These are phyloP conservation scores for Sclerodermus sp. DNA, from an alignment of 2,888 invertebrate species.

Conservation along the genomic window DNA sequence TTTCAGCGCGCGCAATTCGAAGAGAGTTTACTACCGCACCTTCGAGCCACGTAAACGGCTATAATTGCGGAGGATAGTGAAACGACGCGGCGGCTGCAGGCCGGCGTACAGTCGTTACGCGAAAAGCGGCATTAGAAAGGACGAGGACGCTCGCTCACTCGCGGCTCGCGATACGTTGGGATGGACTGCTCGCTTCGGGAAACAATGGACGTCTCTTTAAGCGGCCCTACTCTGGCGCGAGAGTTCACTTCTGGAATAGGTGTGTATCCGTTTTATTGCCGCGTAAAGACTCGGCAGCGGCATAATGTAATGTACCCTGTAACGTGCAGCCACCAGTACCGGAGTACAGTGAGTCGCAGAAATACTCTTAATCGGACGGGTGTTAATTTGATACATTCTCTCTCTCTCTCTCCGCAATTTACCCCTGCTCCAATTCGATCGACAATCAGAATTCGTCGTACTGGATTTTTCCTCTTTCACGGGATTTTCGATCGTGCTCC, in stretches of 20 bases:
- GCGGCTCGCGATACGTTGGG: slow-evolving; percentile 1
- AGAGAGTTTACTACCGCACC: slow-evolving; percentile 36
- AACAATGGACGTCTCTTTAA: slow-evolving; percentile 32
- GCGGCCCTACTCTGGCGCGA: slow-evolving; percentile 9
- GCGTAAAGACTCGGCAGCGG: slow-evolving; percentile 41
- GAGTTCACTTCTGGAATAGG: slow-evolving; percentile 32
- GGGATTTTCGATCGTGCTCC: too few species aligned
- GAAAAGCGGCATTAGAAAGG: slow-evolving; percentile 31
- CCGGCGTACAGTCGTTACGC: slow-evolving; percentile 33
- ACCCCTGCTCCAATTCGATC: too few species aligned
- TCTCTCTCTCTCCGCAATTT: too few species aligned
- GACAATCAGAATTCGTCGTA: too few species aligned
- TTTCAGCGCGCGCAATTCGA: slow-evolving; percentile 31
- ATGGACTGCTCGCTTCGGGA: slow-evolving; percentile 19
- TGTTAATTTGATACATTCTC: too few species aligned
- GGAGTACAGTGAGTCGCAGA: too few species aligned
- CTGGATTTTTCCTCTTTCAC: too few species aligned
- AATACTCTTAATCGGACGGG: too few species aligned
- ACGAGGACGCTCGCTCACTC: slow-evolving; percentile 6
- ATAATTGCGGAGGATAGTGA: slow-evolving; percentile 45
- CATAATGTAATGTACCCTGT: too few species aligned
- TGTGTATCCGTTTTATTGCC: slow-evolving; percentile 44
- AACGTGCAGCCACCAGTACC: too few species aligned
- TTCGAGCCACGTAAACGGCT: slow-evolving; percentile 40
- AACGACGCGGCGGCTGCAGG: neutral